Base-by-base conservation (phyloP, 1,140 invertebrate species). In the Pogonomyrmex californicus region DNA sequence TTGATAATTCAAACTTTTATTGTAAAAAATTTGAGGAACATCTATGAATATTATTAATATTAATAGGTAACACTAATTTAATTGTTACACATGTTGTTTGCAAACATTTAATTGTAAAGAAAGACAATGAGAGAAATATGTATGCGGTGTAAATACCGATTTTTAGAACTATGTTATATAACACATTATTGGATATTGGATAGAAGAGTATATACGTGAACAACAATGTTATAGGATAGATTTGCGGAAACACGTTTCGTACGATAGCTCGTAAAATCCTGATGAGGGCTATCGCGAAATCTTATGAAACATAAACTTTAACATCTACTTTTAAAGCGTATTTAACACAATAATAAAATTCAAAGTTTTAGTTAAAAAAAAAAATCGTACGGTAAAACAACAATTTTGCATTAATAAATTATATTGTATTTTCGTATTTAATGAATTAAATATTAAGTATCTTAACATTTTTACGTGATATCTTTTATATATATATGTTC, bases 271-370 rank as follows among this genome's bases (percentile, higher is more conserved):
- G 17, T 82, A 68, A 86, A 82, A 71, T 7, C 5, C 12, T 49
- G 44, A 60, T 17, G 47, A 86, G 51, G 14, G 12, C 17, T 41
- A 70, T 82, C 58, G 85, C 44, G 23, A 51, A 62, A 60, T 58
- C 33, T 81, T 82, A 86, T 54, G 54, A 86, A 62, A 33, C 77
- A 62, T 86, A 82, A 81, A 86, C 47, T 70, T 30, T 62, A 17
- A 81, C 47, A 79, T 49, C 62, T 36, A 41, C 1, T 1, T 60
- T 30, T 65, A 44, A 17, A 44, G 10, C 10, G 0, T 79, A 36
- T 14, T 30, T 73, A 73, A 82, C 12, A n/a, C 3, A n/a, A 1
- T 30, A 66, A 81, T 44, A 70, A 51, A 81, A 79, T 66, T 12
- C 38, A 14, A 36, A 38, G 38, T 41, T 62, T 49, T 30, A 33